Percentiles rank a stretch among this genome's conserved stretches.
Conservation (phyloP, 2,113 vertebrate genomes). For the Austrofundulus limnaeus region DNA sequence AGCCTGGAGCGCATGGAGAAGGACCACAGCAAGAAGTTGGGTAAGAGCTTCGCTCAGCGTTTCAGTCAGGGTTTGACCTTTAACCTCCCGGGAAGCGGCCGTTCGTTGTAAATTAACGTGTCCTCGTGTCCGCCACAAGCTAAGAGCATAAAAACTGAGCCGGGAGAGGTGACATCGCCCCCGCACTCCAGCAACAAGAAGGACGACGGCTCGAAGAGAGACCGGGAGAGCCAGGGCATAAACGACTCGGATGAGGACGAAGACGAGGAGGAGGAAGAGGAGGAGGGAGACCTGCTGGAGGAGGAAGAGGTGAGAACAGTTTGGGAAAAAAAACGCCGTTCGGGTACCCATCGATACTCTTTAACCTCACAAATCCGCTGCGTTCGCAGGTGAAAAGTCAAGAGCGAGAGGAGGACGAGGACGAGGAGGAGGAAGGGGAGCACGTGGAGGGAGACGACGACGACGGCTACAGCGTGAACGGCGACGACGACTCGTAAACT, state of each 20-base stretch:
- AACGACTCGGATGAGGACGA: slow-evolving; percentile 86
- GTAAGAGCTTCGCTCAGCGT: slow-evolving; percentile 17
- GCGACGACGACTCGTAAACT: slow-evolving; percentile 74
- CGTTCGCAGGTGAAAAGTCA: slow-evolving; percentile 68
- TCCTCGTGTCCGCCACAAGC: slow-evolving; percentile 53
- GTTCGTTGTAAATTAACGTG: not conserved
- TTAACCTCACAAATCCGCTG: not conserved
- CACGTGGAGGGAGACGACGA: slow-evolving; percentile 76
- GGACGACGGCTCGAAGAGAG: slow-evolving; percentile 81
- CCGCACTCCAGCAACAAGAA: slow-evolving; percentile 76
- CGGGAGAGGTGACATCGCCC: slow-evolving; percentile 72
- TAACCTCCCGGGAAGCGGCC: not conserved
- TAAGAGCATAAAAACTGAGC: slow-evolving; percentile 79
- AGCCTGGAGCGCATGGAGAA: slow-evolving; percentile 87
- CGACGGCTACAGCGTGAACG: slow-evolving; percentile 73
- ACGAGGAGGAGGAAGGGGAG: slow-evolving; percentile 72
- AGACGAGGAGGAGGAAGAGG: slow-evolving; percentile 62
- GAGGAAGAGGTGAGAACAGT: slow-evolving; percentile 71
- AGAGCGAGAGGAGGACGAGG: slow-evolving; percentile 76
- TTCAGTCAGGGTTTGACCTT: not conserved
- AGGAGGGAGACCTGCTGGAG: slow-evolving; percentile 81
- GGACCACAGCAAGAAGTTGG: slow-evolving; percentile 84
- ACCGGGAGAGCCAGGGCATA: slow-evolving; percentile 73
- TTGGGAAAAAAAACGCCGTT: no score
- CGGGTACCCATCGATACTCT: no score